These are phyloP conservation scores for Epirrita christyi DNA, from an alignment of 2,888 invertebrate species.

Conservation along the genomic window DNA sequence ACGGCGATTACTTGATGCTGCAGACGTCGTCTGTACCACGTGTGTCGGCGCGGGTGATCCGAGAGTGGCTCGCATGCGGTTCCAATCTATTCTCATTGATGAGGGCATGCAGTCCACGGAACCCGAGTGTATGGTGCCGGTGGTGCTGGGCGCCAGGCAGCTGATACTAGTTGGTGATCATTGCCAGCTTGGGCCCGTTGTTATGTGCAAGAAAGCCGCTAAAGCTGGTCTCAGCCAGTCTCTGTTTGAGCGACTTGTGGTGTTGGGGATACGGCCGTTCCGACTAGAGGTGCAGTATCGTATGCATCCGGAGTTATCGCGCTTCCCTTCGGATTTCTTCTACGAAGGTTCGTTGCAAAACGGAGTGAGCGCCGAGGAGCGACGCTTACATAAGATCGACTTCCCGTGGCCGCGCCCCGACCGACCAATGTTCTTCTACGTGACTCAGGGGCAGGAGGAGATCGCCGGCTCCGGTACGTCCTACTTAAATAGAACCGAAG, in stretches of 20 bases:
- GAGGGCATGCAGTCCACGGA: conserved; percentile 99
- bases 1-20: conserved; percentile 95
- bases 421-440: conserved; percentile 99
- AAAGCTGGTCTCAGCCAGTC: conserved; percentile 98
- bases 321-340: conserved; percentile 99
- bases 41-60: conserved; percentile 99
- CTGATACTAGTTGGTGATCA: conserved; percentile 99
- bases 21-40: conserved; percentile 99
- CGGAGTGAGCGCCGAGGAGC: conserved; percentile 98
- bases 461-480: conserved; percentile 99
- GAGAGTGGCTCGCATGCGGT: conserved; percentile 95
- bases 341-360: conserved; percentile 99
- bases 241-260: conserved; percentile 98
- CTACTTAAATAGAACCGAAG: conserved; percentile 98
- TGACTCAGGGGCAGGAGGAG: conserved; percentile 99
- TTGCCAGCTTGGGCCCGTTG: conserved; percentile 99
- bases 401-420: conserved; percentile 99
- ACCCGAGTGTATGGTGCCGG: conserved; percentile 99
- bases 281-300: conserved; percentile 98
- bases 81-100: conserved; percentile 98
- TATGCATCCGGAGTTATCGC: conserved; percentile 99
- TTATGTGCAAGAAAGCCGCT: conserved; percentile 99
- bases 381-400: conserved; percentile 94
- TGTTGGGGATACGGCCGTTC: conserved; percentile 98
- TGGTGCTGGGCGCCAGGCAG: conserved; percentile 98